Percentiles rank a stretch among this genome's conserved stretches.
phyloP scores from a whole-genome alignment of 2,888 invertebrate genomes.

The Xylocampa areola region DNA sequence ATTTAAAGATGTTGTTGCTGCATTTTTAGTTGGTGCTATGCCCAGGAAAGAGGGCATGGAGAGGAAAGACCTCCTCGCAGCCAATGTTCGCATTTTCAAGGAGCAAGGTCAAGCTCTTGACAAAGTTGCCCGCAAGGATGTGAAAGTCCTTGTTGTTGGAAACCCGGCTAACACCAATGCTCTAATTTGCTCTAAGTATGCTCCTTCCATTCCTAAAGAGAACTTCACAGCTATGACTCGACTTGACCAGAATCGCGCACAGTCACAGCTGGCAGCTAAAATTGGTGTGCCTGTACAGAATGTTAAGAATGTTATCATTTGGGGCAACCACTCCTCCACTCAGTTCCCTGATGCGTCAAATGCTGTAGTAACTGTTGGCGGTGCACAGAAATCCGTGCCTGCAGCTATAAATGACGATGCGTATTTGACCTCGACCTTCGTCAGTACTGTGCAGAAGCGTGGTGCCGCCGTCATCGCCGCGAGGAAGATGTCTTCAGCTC shows the following conservation, averaged over 20 bases:
- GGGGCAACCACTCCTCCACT: constrained; percentile 99
- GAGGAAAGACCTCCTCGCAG: constrained; percentile 98
- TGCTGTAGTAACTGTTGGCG: constrained; percentile 90
- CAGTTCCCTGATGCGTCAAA: constrained; percentile 98
- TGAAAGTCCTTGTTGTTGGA: constrained; percentile 98
- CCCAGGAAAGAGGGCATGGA: constrained; percentile 99
- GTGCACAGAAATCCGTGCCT: constrained; percentile 90
- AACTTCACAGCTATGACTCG: constrained; percentile 99
- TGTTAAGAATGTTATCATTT: constrained; percentile 97
- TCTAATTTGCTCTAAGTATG: constrained; percentile 97
- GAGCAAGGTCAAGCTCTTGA: constrained; percentile 98
- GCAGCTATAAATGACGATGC: constrained; percentile 94
- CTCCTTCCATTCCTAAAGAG: constrained; percentile 98
- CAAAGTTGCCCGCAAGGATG: constrained; percentile 96
- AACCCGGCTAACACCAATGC: constrained; percentile 99
- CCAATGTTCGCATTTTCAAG: constrained; percentile 99
- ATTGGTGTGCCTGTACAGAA: constrained; percentile 92
- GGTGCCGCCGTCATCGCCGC: constrained; percentile 99
- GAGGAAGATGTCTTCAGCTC: constrained; percentile 99
- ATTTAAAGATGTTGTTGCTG: constrained; percentile 98
- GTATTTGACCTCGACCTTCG: constrained; percentile 95
- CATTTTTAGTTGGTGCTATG: constrained; percentile 99
- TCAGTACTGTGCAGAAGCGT: constrained; percentile 98
- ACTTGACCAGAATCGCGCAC: constrained; percentile 99
- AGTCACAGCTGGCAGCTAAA: constrained; percentile 95